A percentile compares a stretch with the other conserved stretches of the same genome.
Evolutionary conservation across 2,113 vertebrate species (phyloP).

Genomic region (Lycaon pictus): DNA sequence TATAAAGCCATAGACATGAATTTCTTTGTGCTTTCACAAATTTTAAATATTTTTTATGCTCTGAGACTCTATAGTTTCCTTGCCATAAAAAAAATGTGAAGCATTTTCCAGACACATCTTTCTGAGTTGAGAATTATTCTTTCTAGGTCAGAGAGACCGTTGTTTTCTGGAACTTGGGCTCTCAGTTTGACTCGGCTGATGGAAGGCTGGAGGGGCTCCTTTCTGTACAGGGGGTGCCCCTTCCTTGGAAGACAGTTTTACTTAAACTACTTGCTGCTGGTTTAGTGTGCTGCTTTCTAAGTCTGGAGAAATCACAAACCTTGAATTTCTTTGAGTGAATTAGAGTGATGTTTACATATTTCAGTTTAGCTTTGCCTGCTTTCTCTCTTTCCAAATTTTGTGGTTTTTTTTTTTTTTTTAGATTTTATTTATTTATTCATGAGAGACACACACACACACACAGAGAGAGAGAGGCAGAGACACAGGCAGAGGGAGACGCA

Average conservation of each 20-base stretch:
- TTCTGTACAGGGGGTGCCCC: background rate
- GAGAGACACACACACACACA: too few species aligned
- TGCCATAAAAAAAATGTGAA: background rate
- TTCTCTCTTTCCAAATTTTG: background rate
- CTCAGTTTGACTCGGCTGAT: background rate
- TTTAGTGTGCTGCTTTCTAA: background rate
- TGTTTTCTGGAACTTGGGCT: background rate
- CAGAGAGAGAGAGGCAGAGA: too few species aligned
- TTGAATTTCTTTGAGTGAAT: background rate
- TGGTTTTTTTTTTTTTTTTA: too few species aligned
- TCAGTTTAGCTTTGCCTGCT: background rate
- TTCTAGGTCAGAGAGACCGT: background rate
- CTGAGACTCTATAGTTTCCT: background rate
- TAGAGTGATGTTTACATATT: background rate
- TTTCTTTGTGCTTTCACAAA: background rate
- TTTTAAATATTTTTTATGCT: background rate
- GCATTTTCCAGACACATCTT: constrained; percentile 31
- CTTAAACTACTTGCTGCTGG: background rate
- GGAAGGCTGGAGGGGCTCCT: background rate
- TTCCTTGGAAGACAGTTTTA: background rate
- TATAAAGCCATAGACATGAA: background rate
- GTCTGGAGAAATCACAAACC: background rate
- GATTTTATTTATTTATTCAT: too few species aligned
- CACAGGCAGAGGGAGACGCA: too few species aligned
- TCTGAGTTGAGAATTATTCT: background rate